Evolutionary conservation across 2,113 vertebrate species (phyloP).

Genomic region (Circaetus cinerascens): DNA sequence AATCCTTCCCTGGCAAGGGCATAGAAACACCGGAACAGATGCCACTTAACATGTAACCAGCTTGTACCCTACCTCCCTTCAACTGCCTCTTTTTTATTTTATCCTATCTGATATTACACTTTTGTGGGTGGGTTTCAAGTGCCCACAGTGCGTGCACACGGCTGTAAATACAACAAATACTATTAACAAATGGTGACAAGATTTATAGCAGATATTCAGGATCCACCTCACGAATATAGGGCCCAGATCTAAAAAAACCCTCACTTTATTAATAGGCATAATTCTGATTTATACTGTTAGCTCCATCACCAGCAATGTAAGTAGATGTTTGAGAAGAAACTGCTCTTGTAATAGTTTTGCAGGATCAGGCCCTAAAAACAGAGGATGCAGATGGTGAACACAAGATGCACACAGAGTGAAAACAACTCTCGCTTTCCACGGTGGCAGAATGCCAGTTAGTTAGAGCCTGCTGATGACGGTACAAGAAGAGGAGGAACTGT

Average conservation of each 20-base stretch:
- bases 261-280: background rate
- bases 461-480: background rate
- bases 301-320: background rate
- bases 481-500: slow-evolving; percentile 3
- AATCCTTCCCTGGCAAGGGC: background rate
- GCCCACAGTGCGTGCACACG: background rate
- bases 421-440: background rate
- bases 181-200: background rate
- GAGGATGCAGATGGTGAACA: background rate
- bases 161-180: background rate
- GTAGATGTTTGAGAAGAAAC: background rate
- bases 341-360: background rate
- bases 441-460: background rate
- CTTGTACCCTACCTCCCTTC: background rate
- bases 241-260: background rate
- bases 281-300: background rate
- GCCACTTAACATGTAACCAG: background rate
- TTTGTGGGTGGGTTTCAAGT: background rate
- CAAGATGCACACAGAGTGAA: background rate
- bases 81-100: background rate
- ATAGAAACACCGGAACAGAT: background rate
- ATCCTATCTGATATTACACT: background rate
- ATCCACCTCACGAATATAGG: background rate
- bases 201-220: background rate
- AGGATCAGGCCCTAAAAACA: background rate